Evolutionary conservation across 2,113 vertebrate genomes (phyloP).

Genomic region (Arothron firmamentum): DNA sequence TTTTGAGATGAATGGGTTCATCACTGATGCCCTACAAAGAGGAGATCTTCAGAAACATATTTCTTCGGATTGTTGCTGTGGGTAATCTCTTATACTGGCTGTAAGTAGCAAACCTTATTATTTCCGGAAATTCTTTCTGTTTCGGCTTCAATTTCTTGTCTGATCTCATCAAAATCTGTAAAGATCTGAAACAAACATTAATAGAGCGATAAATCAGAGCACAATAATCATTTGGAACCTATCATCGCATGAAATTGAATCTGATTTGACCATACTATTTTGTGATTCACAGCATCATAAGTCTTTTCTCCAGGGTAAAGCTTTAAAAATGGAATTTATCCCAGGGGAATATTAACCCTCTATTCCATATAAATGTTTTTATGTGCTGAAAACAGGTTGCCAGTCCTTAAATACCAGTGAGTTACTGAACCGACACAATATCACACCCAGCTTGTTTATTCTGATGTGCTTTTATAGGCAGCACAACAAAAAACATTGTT

Average conservation of each 20-base stretch:
- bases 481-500: slow-evolving; percentile 1
- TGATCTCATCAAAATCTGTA: slow-evolving; percentile 94
- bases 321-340: too few relatives aligned
- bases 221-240: too few relatives aligned
- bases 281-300: background rate
- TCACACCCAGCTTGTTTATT: background rate
- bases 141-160: slow-evolving; percentile 94
- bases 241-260: background rate
- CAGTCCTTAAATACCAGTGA: slow-evolving; percentile 6
- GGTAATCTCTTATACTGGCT: background rate
- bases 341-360: too few relatives aligned
- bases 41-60: background rate
- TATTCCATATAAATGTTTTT: background rate
- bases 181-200: slow-evolving; percentile 80
- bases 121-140: slow-evolving; percentile 94
- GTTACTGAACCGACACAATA: slow-evolving; percentile 14
- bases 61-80: background rate
- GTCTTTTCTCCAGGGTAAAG: background rate
- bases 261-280: background rate
- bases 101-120: slow-evolving; percentile 84
- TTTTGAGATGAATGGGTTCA: slow-evolving; percentile 96
- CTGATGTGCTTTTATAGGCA: background rate
- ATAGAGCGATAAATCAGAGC: too few relatives aligned
- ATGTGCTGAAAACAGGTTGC: background rate
- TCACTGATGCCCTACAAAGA: slow-evolving; percentile 87